These are phyloP conservation scores for Tympanoctomys barrerae DNA, from an alignment of 2,797 vertebrate genomes.

Conservation along the genomic window DNA sequence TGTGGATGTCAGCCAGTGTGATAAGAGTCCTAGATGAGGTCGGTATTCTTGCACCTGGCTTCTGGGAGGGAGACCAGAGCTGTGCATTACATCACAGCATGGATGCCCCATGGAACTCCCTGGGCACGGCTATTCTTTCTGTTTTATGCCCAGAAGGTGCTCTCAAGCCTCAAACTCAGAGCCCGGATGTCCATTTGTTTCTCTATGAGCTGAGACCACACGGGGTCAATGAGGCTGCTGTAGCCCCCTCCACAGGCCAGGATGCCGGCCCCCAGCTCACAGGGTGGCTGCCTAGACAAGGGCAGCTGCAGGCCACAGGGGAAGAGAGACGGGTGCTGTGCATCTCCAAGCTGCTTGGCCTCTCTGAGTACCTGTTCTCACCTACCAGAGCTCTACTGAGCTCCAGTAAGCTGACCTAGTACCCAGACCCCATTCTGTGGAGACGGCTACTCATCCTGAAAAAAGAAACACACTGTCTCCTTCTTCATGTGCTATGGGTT, in stretches of 20 bases:
- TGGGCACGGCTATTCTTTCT: no score
- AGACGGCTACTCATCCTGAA: neutral
- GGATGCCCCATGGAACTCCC: neutral
- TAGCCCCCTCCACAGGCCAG: neutral
- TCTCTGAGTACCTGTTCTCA: neutral
- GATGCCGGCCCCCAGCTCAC: no score
- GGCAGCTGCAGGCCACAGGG: neutral
- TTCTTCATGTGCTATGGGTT: neutral
- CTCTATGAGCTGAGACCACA: neutral
- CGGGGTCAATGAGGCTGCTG: no score
- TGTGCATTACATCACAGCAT: no score
- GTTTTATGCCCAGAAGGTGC: neutral
- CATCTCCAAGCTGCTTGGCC: neutral
- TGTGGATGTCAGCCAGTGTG: neutral
- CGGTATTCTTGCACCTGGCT: neutral
- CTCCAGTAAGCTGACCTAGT: no score
- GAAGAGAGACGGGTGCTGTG: neutral
- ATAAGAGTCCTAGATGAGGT: accelerated
- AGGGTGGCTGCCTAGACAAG: no score
- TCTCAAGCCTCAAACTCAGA: neutral
- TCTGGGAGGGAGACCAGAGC: no score
- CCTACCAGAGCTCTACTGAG: neutral
- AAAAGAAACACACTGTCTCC: neutral
- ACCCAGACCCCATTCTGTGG: neutral
- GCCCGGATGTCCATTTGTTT: neutral